A percentile compares a stretch with the other conserved stretches of the same genome.
Evolutionary conservation across 2,113 vertebrate genomes (phyloP).

Genomic region (Gymnarchus niloticus): DNA sequence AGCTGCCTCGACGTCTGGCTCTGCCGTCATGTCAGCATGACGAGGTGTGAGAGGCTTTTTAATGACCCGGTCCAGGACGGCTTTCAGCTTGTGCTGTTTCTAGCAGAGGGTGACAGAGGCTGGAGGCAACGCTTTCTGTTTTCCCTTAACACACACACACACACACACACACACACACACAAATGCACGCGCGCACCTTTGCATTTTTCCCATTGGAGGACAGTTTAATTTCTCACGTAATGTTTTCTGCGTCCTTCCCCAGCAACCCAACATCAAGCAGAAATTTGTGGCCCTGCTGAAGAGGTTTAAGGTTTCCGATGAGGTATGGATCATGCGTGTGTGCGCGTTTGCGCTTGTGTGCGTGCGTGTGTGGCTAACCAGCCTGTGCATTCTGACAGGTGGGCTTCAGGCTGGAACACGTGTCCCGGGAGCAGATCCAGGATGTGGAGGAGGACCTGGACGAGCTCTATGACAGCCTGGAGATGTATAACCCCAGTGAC

Average conservation of each 20-base stretch:
- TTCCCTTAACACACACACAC: not conserved
- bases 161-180: no score
- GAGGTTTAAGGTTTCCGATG: conserved; percentile 33
- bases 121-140: not conserved
- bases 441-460: conserved; percentile 89
- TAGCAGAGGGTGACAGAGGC: not conserved
- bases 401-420: conserved; percentile 82
- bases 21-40: not conserved
- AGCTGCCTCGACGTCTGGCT: not conserved
- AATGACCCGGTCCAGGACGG: not conserved
- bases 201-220: not conserved
- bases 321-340: not conserved
- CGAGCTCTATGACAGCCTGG: conserved; percentile 85
- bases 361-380: not conserved
- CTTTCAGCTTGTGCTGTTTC: not conserved
- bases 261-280: conserved; percentile 28
- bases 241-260: not conserved
- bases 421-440: conserved; percentile 84
- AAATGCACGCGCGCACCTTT: not conserved
- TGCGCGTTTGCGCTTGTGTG: not conserved
- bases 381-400: conserved; percentile 54
- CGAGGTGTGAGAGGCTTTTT: not conserved
- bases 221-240: not conserved
- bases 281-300: conserved; percentile 40
- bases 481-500: conserved; percentile 93